Conservation (phyloP, 2,888 invertebrate genomes). For the Aproaerema taeniolella region DNA sequence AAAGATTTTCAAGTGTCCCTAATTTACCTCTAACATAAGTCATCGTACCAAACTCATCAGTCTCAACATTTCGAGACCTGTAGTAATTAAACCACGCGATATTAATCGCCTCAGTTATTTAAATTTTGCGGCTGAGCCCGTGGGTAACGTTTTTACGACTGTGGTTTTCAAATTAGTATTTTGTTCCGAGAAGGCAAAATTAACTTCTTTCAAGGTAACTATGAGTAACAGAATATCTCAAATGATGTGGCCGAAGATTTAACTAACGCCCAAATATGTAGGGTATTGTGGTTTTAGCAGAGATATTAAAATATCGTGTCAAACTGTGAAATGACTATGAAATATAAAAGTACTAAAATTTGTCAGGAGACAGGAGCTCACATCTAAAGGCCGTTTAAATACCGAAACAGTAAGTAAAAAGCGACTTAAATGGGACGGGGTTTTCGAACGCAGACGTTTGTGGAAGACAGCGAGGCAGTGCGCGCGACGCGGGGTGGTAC, state of each 20-base stretch:
- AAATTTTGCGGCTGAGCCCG: conserved; percentile 50
- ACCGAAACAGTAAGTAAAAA: conserved; percentile 24
- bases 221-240: conserved; percentile 43
- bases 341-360: too few species aligned
- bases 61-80: conserved; percentile 47
- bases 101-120: conserved; percentile 69
- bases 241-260: too few species aligned
- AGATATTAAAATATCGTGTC: too few species aligned
- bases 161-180: conserved; percentile 60
- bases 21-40: too few species aligned
- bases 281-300: too few species aligned
- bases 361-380: too few species aligned
- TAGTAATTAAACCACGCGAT: conserved; percentile 59
- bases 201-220: conserved; percentile 45
- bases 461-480: conserved; percentile 67
- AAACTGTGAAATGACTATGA: too few species aligned
- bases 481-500: conserved; percentile 69
- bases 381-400: too few species aligned
- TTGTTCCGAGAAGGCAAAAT: conserved; percentile 61
- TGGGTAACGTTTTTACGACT: conserved; percentile 61
- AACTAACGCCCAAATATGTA: too few species aligned
- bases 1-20: too few species aligned
- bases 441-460: conserved; percentile 59
- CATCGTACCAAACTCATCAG: conserved; percentile 59
- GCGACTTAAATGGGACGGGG: conserved; percentile 47